phyloP scores from a whole-genome alignment of 2,888 invertebrate genomes.

The Rhogogaster chlorosoma region DNA sequence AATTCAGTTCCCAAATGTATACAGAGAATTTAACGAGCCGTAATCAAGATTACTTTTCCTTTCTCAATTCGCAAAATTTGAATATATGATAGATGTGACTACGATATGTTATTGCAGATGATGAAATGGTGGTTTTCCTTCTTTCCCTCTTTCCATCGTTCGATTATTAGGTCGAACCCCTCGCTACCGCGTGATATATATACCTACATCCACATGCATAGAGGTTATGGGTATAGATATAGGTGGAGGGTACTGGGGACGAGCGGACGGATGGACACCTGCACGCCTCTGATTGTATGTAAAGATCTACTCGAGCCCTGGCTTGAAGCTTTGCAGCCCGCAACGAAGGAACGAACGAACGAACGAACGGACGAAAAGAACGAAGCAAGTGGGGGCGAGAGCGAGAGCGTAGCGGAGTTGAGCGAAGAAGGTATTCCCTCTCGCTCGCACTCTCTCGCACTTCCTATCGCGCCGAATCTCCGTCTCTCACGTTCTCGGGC shows the following conservation, averaged over 20 bases:
- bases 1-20: too few relatives aligned
- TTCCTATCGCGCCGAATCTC: background rate
- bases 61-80: too few relatives aligned
- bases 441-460: background rate
- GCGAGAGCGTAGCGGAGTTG: constrained; percentile 27
- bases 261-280: constrained; percentile 70
- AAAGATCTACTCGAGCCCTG: constrained; percentile 64
- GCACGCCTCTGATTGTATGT: constrained; percentile 72
- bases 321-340: constrained; percentile 46
- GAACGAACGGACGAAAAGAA: constrained; percentile 55
- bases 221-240: background rate
- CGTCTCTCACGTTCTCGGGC: background rate
- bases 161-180: background rate
- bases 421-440: constrained; percentile 2
- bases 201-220: background rate
- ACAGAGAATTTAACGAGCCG: too few relatives aligned
- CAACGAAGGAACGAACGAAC: constrained; percentile 52
- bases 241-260: background rate
- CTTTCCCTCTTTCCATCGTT: background rate
- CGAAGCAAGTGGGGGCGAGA: constrained; percentile 43
- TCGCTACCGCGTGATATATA: background rate
- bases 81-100: background rate
- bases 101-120: background rate
- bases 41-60: too few relatives aligned
- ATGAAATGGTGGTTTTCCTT: background rate